These are phyloP conservation scores for Bombus balteatus DNA, from an alignment of 1,140 invertebrate genomes.

Conservation along the genomic window DNA sequence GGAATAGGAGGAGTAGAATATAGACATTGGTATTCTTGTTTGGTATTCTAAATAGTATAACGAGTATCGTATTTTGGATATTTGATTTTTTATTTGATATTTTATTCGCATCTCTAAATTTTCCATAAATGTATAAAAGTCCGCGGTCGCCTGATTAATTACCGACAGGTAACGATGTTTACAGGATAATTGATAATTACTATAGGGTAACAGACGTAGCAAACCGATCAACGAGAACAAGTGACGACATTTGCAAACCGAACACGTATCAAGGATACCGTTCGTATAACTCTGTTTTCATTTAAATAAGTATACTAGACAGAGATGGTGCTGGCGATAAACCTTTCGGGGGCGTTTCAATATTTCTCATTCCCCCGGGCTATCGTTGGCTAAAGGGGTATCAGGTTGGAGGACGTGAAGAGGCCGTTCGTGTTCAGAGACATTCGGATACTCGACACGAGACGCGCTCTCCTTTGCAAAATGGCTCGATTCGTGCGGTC, in stretches of 20 bases:
- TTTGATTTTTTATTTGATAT: no score
- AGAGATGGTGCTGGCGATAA: background rate
- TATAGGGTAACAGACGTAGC: no score
- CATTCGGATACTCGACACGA: constrained; percentile 25
- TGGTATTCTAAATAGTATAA: no score
- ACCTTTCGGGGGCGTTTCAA: constrained; percentile 10
- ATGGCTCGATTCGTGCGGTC: constrained; percentile 39
- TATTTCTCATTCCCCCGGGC: constrained; percentile 1
- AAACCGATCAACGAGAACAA: background rate
- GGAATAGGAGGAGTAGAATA: no score
- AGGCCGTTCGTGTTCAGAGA: constrained; percentile 15
- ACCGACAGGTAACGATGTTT: no score
- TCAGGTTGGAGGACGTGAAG: constrained; percentile 22
- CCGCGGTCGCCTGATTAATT: no score
- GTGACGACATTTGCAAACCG: background rate
- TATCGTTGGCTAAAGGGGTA: constrained; percentile 23
- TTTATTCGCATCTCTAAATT: no score
- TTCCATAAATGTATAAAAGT: no score
- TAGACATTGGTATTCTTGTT: no score
- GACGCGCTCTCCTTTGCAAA: background rate
- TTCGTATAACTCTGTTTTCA: background rate
- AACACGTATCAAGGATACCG: background rate
- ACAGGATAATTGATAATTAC: no score
- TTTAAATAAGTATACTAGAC: background rate
- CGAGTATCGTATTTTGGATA: no score